phyloP scores from a whole-genome alignment of 2,797 vertebrate species.

The Ctenosaura bakeri region DNA sequence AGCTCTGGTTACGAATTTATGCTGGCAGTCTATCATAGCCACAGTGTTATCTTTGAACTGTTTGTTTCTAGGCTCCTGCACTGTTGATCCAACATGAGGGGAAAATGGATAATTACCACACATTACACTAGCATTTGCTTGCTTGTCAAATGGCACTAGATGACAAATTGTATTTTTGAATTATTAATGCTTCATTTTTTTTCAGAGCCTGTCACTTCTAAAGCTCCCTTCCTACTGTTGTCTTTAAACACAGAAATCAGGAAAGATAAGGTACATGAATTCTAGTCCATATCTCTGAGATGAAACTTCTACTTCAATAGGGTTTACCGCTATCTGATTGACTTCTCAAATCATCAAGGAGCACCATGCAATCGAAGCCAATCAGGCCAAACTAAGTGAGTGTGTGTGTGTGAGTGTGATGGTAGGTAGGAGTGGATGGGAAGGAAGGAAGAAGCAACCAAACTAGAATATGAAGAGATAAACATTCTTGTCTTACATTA shows the following conservation, averaged over 20 bases:
- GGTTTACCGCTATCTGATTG: constrained; percentile 60
- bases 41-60: not conserved
- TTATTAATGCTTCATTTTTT: constrained; percentile 44
- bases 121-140: constrained; percentile 23
- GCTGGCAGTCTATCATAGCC: not conserved
- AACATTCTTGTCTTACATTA: constrained; percentile 61
- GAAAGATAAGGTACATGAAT: constrained; percentile 49
- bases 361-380: not conserved
- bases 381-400: not conserved
- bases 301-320: constrained; percentile 58
- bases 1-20: not conserved
- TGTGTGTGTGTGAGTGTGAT: not conserved
- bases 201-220: constrained; percentile 53
- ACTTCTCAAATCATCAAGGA: constrained; percentile 56
- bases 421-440: too few species aligned
- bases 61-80: constrained; percentile 18
- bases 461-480: constrained; percentile 62
- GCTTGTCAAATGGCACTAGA: constrained; percentile 38
- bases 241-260: constrained; percentile 55
- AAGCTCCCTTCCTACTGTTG: constrained; percentile 26
- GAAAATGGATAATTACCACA: constrained; percentile 37
- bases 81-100: constrained; percentile 23
- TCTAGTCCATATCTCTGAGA: constrained; percentile 47
- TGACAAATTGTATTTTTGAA: constrained; percentile 51
- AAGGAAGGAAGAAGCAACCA: constrained; percentile 23